Base-by-base conservation (phyloP, 2,888 invertebrate genomes). In the Lasioglossum lativentre region DNA sequence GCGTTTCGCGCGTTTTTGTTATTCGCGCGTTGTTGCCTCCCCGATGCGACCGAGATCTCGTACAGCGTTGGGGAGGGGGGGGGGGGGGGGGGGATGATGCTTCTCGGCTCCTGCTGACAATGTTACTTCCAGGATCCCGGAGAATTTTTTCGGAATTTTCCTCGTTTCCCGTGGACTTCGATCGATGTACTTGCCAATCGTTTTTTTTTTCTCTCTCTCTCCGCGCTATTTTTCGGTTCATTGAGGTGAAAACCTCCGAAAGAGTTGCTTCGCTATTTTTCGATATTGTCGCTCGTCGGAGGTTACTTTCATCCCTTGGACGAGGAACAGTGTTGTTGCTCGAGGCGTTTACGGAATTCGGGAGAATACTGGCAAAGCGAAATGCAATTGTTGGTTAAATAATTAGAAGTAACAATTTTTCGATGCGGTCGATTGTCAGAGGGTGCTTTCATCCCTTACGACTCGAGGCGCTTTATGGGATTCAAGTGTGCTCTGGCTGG, bases 1-100 rank as follows among this genome's bases (percentile, higher is more conserved):
- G 19, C 19, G 68, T 34, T 66, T 34, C 66, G 34, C 66, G 66
- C 30, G 34, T 38, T 68, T 68, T 68, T 68, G 68, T 68, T 66
- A 30, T 30, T 30, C 66, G 8, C 30, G 30, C 30, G 8, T 66
- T 34, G 66, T 30, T 66, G 59, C 59, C 59, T 59, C 14, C 27
- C 5, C 19, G 34, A 66, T 34, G 45, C 34, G 34, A 66, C 16
- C 30, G 66, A 34, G 66, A 2, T 66, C 16, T 30, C 66, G 34
- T 8, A 16, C n/a, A 27, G 27, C 59, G 27, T 5, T n/a, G 5
- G 66, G 34, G 19, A n/a, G 16, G 16, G 16, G 16, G 16, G 34
- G 34, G 34, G 14, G 66, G 34, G 19, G 34, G 16, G 4, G 45
- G 16, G 4, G 34, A 66, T 0, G 34, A 66, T 34, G 16, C 16